Evolutionary conservation across 1,140 invertebrate species (phyloP).

Genomic region (Apis florea): DNA sequence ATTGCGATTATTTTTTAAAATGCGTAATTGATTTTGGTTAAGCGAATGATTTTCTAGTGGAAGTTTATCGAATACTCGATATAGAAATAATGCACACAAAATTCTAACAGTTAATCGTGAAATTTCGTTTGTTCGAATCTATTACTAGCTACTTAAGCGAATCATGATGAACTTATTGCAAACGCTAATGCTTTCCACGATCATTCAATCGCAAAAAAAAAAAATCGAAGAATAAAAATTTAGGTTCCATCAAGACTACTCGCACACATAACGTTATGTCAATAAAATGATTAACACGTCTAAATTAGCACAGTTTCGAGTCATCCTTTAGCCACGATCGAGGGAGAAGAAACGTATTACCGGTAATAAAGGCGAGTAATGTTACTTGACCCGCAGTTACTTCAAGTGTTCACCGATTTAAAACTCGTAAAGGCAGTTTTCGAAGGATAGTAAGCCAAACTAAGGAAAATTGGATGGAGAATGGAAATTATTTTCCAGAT

Average conservation of each 20-base stretch:
- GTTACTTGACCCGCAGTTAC: slow-evolving; percentile 18
- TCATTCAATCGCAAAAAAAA: neutral
- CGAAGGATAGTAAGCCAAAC: no score
- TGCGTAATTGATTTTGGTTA: no score
- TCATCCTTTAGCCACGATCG: neutral
- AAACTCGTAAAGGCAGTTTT: slow-evolving; percentile 4
- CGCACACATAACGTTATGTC: neutral
- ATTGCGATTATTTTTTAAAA: no score
- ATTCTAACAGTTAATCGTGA: neutral
- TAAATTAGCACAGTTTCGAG: neutral
- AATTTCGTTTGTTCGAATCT: no score
- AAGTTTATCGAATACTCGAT: no score
- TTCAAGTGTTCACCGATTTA: neutral
- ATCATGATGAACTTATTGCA: neutral
- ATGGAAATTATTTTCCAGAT: neutral
- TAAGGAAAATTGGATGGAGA: neutral
- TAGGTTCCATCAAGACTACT: neutral
- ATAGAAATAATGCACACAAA: no score
- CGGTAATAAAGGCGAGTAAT: slow-evolving; percentile 13
- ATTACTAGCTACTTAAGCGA: neutral
- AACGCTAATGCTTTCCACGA: neutral
- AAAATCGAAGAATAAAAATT: neutral
- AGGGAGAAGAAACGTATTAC: slow-evolving; percentile 1
- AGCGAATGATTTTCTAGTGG: no score
- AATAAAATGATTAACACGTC: slow-evolving; percentile 19